Base-by-base conservation (phyloP, 2,113 vertebrate genomes). In the Heteronetta atricapilla region DNA sequence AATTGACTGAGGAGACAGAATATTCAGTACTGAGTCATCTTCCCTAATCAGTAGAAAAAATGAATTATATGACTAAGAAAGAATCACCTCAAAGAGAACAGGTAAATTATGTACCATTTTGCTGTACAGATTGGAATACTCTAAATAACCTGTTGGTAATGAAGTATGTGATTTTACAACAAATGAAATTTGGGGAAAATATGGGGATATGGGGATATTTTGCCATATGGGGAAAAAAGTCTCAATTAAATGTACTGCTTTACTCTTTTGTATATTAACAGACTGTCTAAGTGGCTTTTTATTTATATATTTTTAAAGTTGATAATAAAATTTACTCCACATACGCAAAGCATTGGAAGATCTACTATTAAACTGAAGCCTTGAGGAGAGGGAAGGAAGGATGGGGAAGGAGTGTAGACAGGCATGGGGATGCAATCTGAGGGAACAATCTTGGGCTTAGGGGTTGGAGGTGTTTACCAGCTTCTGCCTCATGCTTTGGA, bases 1-100 rank as follows among this genome's bases (percentile, higher is more conserved):
- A 94, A 90, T 96, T 93, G 77, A 28, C 75, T 70, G 81, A 79
- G 34, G 23, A 95, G 78, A 46, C 34, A 84, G 83, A 90, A 82
- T 96, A 92, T 95, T 96, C 92, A 93, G 80, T 88, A 86, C 81
- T 94, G 77, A 95, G 53, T 95, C 90, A 84, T 90, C 80, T 92
- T 89, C 67, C 62, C 22, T 94, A 77, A 95, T 96, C 76, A 90
- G 84, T 96, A 82, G 90, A 90, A 83, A 69, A 95, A 94, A 83
- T 58, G 28, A 44, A 85, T 95, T 94, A 74, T 80, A n/a, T 93
- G 82, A 95, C 82, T 97, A 95, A 89, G 95, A 95, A 86, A 89
- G 29, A 86, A 80, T 91, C 63, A 97, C 70, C 67, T 95, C 31
- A 26, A 95, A 96, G 67, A 73, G 59, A 94, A 74, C 88, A 91